A percentile compares a stretch with the other conserved stretches of the same genome.
Evolutionary conservation across 2,888 invertebrate species (phyloP).

Genomic region (Meteorus cinctellus): DNA sequence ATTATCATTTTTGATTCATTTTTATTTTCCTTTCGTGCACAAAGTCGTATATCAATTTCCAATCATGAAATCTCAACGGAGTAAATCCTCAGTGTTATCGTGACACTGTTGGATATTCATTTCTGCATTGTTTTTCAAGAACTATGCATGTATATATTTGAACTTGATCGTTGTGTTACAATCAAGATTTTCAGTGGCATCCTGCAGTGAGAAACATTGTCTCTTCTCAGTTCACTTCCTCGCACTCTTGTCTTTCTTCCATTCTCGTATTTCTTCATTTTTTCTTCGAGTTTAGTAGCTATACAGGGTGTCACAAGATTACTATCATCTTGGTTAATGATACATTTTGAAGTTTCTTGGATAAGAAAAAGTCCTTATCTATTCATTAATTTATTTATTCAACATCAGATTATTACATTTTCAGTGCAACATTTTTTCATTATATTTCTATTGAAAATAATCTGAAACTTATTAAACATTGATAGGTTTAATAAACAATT

Average conservation of each 20-base stretch:
- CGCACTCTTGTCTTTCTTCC: background rate
- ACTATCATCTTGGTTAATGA: no score
- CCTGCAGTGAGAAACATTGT: background rate
- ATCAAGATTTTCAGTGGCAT: background rate
- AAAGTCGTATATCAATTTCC: background rate
- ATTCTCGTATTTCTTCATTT: background rate
- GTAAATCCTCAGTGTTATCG: background rate
- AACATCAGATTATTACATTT: no score
- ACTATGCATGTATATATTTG: background rate
- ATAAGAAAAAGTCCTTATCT: no score
- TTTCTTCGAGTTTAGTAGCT: background rate
- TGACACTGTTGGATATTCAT: background rate
- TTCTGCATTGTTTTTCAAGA: background rate
- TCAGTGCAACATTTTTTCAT: no score
- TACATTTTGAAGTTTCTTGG: no score
- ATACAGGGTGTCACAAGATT: no score
- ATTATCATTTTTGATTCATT: background rate
- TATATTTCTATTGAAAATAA: no score
- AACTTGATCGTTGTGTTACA: background rate
- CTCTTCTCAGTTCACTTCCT: background rate
- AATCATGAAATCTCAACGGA: background rate
- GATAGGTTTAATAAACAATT: no score
- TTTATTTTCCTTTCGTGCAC: background rate
- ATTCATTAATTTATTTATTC: no score
- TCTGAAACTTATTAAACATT: no score